Evolutionary conservation across 2,113 vertebrate genomes (phyloP).

Genomic region (Hippoglossus stenolepis): DNA sequence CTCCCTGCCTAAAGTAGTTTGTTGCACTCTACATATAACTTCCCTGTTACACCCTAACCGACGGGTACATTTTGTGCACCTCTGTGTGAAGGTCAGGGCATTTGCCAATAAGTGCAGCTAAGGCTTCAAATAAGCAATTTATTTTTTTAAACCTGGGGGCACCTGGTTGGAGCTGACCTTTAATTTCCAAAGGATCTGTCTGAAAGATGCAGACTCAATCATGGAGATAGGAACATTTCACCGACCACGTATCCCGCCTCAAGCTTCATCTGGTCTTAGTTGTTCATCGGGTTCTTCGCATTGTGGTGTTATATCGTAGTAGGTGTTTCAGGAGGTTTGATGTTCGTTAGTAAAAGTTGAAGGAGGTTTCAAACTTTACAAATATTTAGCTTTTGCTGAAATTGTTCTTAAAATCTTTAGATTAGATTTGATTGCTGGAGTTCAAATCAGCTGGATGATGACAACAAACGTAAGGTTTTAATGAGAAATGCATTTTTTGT

Average conservation of each 20-base stretch:
- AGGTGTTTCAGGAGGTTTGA: too few relatives aligned
- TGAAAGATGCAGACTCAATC: background rate
- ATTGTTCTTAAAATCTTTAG: too few relatives aligned
- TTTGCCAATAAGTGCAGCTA: background rate
- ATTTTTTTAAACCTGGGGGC: background rate
- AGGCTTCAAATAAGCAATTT: background rate
- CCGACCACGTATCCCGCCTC: background rate
- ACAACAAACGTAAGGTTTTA: too few relatives aligned
- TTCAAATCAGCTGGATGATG: too few relatives aligned
- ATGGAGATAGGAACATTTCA: background rate
- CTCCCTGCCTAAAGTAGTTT: too few relatives aligned
- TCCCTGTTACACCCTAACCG: background rate
- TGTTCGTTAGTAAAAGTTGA: too few relatives aligned
- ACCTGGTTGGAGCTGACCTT: background rate
- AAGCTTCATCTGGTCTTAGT: background rate
- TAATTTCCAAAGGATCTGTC: background rate
- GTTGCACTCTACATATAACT: background rate
- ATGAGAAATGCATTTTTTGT: too few relatives aligned
- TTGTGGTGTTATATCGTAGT: too few relatives aligned
- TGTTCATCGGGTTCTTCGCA: background rate
- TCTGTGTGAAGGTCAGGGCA: background rate
- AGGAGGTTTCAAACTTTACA: too few relatives aligned
- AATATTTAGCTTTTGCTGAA: too few relatives aligned
- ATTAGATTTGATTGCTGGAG: too few relatives aligned
- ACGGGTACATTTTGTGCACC: background rate